Base-by-base conservation (phyloP, 2,888 invertebrate species). In the Ischnus inquisitorius region DNA sequence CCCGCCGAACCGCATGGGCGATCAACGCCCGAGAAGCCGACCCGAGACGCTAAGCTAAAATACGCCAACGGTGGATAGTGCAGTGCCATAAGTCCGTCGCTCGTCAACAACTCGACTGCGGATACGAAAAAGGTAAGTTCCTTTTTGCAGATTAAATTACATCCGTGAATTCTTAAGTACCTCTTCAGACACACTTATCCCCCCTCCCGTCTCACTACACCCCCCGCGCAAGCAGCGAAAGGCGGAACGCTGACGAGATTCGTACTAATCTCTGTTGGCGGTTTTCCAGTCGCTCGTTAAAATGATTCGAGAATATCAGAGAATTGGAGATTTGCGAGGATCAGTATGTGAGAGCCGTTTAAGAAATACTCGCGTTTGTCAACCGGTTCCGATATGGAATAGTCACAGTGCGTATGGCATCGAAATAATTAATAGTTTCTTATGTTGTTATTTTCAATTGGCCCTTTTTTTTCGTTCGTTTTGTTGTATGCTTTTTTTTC, bases 1-100 rank as follows among this genome's bases (percentile, higher is more conserved):
- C 90, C 90, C 88, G 88, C 88, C 89, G 86, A 87, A 88, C 89
- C 90, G 90, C 89, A 89, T 90, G 90, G 90, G 88, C 88, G 88
- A 90, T 80, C 83, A 71, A 60, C 65, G 72, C n/a, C n/a, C n/a
- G n/a, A n/a, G n/a, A n/a, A n/a, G 79, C 64, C 54, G 69, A 48
- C 60, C 41, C 68, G 60, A 54, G 77, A 80, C 88, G 80, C 83
- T 84, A 85, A 88, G 79, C 85, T 88, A 90, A 90, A 89, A 91
- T 91, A 91, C 86, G 90, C 82, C 90, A 90, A 89, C 87, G 86
- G 89, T 88, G 88, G 85, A 88, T 89, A 14, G 25, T 75, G 67
- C 43, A 39, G 46, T 79, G 78, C 54, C 46, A 62, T 78, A 77
- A 68, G 48, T 46, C 41, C 57, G 74, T 68, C 67, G 51, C 51